Evolutionary conservation across 64 coral and sea anemone species (phyloP).

Genomic region (Trachythela sp.): DNA sequence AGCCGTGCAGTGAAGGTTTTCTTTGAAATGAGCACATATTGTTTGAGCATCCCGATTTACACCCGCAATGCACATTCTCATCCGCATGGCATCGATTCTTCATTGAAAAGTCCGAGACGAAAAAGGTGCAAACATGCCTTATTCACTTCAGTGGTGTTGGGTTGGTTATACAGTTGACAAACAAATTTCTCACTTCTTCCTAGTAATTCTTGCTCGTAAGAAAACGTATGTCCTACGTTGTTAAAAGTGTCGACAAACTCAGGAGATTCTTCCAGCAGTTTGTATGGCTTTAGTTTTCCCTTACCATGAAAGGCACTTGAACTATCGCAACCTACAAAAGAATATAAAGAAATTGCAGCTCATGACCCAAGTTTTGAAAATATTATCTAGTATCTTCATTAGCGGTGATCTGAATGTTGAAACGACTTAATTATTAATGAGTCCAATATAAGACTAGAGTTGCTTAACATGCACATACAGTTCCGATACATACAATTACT

Average conservation of each 20-base stretch:
- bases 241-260: neutral
- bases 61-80: neutral
- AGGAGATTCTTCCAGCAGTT: neutral
- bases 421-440: too few relatives aligned
- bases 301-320: neutral
- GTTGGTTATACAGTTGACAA: neutral
- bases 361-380: too few relatives aligned
- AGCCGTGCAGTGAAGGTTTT: neutral
- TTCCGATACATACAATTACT: neutral
- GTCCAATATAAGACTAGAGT: too few relatives aligned
- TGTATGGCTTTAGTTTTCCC: neutral
- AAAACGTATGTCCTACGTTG: neutral
- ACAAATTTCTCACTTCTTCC: neutral
- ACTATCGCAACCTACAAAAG: slow-evolving; percentile 11
- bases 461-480: neutral
- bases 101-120: neutral
- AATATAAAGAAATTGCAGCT: too few relatives aligned
- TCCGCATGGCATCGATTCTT: neutral
- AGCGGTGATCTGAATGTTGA: too few relatives aligned
- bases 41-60: neutral
- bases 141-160: neutral
- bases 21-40: neutral
- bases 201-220: neutral
- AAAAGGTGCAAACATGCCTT: neutral
- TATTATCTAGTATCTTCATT: too few relatives aligned